Conservation (phyloP, 2,888 invertebrate species). For the Hesperia comma region DNA sequence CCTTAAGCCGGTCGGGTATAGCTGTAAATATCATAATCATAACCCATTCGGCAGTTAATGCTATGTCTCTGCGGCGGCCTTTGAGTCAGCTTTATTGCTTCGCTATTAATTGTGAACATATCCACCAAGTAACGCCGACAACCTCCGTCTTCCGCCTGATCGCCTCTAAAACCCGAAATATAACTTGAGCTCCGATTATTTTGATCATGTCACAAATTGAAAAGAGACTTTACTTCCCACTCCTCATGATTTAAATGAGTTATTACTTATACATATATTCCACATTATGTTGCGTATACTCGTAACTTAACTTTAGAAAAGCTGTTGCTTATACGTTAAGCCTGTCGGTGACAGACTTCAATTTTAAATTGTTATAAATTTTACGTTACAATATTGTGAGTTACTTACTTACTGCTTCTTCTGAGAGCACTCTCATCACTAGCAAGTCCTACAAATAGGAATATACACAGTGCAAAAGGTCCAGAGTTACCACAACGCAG, state of each 20-base stretch:
- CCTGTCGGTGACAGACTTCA: too few relatives aligned
- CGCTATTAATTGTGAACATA: constrained; percentile 72
- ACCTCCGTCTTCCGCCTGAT: constrained; percentile 42
- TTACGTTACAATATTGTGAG: too few relatives aligned
- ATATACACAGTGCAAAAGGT: too few relatives aligned
- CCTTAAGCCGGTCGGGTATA: constrained; percentile 67
- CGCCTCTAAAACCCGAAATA: constrained; percentile 31
- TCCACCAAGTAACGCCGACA: constrained; percentile 48
- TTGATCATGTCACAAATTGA: constrained; percentile 23
- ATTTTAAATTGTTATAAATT: too few relatives aligned
- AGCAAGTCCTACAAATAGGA: too few relatives aligned
- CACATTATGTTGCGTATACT: background rate
- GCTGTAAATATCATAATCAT: constrained; percentile 82
- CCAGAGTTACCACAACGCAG: too few relatives aligned
- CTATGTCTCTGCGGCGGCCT: constrained; percentile 76
- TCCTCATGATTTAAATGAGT: constrained; percentile 13
- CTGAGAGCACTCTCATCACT: too few relatives aligned
- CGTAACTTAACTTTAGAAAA: too few relatives aligned
- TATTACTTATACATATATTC: background rate
- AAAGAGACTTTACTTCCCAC: constrained; percentile 13
- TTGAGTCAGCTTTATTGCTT: constrained; percentile 70
- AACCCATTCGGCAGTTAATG: constrained; percentile 77
- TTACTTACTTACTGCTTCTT: too few relatives aligned
- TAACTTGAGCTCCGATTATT: constrained; percentile 11
- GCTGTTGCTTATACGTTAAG: too few relatives aligned